Evolutionary conservation across 92 coral and sea anemone genomes (phyloP).

Genomic region (Epizoanthus scotinus): DNA sequence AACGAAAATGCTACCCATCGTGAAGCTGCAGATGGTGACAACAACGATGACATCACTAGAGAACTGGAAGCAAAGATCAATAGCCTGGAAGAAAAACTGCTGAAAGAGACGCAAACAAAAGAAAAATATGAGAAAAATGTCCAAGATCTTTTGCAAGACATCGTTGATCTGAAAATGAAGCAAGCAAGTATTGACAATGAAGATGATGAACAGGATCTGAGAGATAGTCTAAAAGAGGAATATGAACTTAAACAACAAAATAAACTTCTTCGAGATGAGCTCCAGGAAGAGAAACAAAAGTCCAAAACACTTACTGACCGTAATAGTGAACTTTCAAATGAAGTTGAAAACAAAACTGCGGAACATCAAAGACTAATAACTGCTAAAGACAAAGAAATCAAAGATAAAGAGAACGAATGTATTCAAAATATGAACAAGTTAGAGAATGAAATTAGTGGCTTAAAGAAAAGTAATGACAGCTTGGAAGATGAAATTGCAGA

Average conservation of each 20-base stretch:
- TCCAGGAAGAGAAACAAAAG: slow-evolving; percentile 44
- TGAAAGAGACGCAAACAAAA: slow-evolving; percentile 54
- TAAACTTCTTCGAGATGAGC: slow-evolving; percentile 57
- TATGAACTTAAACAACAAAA: slow-evolving; percentile 54
- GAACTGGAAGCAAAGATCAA: slow-evolving; percentile 34
- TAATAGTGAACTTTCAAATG: slow-evolving; percentile 52
- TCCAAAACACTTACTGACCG: slow-evolving; percentile 48
- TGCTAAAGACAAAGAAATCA: background rate
- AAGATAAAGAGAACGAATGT: slow-evolving; percentile 2
- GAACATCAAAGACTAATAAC: slow-evolving; percentile 49
- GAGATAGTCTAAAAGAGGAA: slow-evolving; percentile 50
- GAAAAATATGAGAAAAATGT: slow-evolving; percentile 68
- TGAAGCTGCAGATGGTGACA: background rate
- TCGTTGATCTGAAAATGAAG: slow-evolving; percentile 67
- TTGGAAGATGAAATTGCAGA: background rate
- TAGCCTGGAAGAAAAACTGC: slow-evolving; percentile 52
- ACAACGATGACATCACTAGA: background rate
- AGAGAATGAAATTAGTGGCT: slow-evolving; percentile 40
- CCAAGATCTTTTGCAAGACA: slow-evolving; percentile 72
- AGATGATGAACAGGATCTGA: slow-evolving; percentile 42
- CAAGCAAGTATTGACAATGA: slow-evolving; percentile 49
- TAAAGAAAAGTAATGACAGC: slow-evolving; percentile 34
- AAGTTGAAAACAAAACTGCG: slow-evolving; percentile 49
- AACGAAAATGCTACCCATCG: background rate
- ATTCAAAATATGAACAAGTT: background rate